Conservation (phyloP, 1,140 invertebrate species). For the Cherax destructor region DNA sequence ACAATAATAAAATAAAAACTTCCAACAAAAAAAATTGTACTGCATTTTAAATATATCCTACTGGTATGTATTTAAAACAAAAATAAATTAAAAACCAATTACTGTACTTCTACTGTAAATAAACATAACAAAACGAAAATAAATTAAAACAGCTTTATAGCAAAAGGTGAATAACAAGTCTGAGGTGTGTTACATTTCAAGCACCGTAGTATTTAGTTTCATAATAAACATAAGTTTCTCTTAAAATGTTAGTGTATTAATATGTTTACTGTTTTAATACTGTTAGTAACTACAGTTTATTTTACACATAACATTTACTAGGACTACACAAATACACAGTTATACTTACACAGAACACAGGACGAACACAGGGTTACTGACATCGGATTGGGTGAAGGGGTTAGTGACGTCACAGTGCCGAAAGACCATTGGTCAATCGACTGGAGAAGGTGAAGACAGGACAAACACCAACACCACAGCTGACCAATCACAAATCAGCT, state of each 20-base stretch:
- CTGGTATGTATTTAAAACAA: background rate
- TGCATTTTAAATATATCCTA: background rate
- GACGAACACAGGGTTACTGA: slow-evolving; percentile 50
- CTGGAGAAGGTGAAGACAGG: slow-evolving; percentile 54
- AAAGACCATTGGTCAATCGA: slow-evolving; percentile 50
- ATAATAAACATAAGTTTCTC: background rate
- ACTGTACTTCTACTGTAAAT: background rate
- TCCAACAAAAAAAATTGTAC: background rate
- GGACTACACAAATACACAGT: slow-evolving; percentile 32
- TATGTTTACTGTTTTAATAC: slow-evolving; percentile 27
- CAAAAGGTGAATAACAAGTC: background rate
- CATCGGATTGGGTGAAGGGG: slow-evolving; percentile 44
- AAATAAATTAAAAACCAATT: background rate
- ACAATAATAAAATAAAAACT: background rate
- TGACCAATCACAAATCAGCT: slow-evolving; percentile 59
- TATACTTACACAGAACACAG: slow-evolving; percentile 56
- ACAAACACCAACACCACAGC: slow-evolving; percentile 65
- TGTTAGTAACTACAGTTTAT: slow-evolving; percentile 39
- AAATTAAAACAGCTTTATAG: background rate
- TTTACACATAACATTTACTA: slow-evolving; percentile 30
- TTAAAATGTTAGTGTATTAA: slow-evolving; percentile 36
- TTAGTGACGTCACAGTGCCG: slow-evolving; percentile 59
- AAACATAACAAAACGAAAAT: background rate
- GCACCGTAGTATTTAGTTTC: background rate
- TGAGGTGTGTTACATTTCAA: background rate